phyloP scores from a whole-genome alignment of 2,888 invertebrate species.

The Scaeva pyrastri region DNA sequence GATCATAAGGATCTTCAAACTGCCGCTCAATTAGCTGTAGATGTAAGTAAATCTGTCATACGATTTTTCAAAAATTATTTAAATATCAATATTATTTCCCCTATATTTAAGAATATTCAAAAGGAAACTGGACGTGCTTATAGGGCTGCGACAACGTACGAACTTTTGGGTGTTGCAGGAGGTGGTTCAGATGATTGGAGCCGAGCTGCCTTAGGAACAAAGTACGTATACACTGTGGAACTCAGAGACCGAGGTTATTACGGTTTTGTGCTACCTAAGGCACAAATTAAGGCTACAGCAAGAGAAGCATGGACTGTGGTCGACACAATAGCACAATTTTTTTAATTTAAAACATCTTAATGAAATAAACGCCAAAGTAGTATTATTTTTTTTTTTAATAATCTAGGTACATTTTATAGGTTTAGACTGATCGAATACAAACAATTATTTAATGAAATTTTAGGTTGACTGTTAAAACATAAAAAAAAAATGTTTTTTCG shows the following conservation, averaged over 20 bases:
- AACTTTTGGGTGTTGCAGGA: conserved; percentile 81
- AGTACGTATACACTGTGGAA: conserved; percentile 82
- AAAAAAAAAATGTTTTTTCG: too few species aligned
- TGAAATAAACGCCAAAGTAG: background rate
- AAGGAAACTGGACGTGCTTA: conserved; percentile 80
- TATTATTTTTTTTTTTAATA: conserved; percentile 1
- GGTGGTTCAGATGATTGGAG: conserved; percentile 83
- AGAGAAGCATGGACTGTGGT: conserved; percentile 80
- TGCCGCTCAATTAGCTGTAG: conserved; percentile 79
- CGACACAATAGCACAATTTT: conserved; percentile 80
- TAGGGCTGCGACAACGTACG: conserved; percentile 80
- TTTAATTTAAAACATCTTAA: conserved; percentile 67
- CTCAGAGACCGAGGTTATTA: conserved; percentile 81
- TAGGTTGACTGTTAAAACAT: too few species aligned
- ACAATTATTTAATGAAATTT: too few species aligned
- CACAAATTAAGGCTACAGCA: conserved; percentile 80
- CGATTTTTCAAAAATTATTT: background rate
- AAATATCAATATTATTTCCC: background rate
- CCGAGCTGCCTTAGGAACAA: conserved; percentile 78
- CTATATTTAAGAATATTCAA: conserved; percentile 77
- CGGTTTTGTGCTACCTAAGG: conserved; percentile 81
- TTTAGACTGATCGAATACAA: too few species aligned
- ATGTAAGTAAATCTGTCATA: conserved; percentile 25
- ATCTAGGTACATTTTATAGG: background rate
- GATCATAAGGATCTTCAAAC: conserved; percentile 79